Conservation (phyloP, 2,113 vertebrate species). For the Lepus europaeus region DNA sequence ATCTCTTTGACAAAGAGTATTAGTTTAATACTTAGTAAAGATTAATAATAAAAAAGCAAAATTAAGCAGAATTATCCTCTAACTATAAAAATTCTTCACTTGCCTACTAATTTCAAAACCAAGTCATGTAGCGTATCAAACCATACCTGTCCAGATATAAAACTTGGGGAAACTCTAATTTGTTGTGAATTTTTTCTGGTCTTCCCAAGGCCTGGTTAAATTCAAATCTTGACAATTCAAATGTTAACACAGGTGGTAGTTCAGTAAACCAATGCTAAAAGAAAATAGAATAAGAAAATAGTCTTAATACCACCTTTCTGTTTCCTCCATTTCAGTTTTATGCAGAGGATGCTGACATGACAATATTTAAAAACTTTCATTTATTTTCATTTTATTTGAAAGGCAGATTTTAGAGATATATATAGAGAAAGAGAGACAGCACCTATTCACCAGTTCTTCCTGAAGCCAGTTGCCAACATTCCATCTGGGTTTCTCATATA, state of each 20-base stretch:
- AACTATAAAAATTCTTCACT: neutral
- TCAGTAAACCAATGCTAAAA: constrained; percentile 98
- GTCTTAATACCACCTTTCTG: neutral
- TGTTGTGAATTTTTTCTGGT: constrained; percentile 99
- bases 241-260: constrained; percentile 97
- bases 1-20: neutral
- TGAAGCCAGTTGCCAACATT: too few species aligned
- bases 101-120: constrained; percentile 29
- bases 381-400: too few species aligned
- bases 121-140: constrained; percentile 8
- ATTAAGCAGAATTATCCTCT: constrained; percentile 22
- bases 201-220: constrained; percentile 98
- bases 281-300: constrained; percentile 75
- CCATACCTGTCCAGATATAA: constrained; percentile 98
- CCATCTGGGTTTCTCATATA: too few species aligned
- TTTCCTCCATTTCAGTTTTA: neutral
- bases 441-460: too few species aligned
- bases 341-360: neutral
- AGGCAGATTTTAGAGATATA: too few species aligned
- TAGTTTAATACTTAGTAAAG: neutral
- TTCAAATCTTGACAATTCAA: constrained; percentile 98
- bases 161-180: constrained; percentile 97
- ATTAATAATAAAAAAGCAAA: neutral
- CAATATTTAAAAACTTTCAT: too few species aligned
- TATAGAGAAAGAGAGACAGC: too few species aligned